A percentile compares a stretch with the other conserved stretches of the same genome.
These are phyloP conservation scores for Erynnis tages DNA, from an alignment of 2,888 invertebrate species.

Conservation along the genomic window DNA sequence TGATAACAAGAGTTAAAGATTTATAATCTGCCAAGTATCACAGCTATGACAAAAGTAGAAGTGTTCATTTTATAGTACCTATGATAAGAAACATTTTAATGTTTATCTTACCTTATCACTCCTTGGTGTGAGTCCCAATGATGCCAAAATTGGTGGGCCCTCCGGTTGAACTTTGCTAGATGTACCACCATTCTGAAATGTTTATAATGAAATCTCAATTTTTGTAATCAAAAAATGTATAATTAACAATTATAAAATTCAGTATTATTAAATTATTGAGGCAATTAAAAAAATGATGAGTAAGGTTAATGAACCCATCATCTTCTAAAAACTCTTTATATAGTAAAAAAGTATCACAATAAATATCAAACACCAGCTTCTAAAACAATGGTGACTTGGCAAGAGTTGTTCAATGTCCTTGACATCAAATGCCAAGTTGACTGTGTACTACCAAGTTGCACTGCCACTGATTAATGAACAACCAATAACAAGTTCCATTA, in stretches of 20 bases:
- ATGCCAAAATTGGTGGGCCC: conserved; percentile 78
- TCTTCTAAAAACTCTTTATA: neutral
- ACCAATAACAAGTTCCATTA: conserved; percentile 21
- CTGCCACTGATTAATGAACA: conserved; percentile 11
- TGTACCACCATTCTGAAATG: conserved; percentile 59
- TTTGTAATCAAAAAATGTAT: neutral
- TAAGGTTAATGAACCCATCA: no score
- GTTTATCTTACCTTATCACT: conserved; percentile 80
- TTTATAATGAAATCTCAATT: neutral
- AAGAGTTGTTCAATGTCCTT: conserved; percentile 59
- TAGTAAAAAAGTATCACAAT: neutral
- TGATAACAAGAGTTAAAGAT: no score
- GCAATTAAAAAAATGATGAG: no score
- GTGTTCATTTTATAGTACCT: conserved; percentile 35
- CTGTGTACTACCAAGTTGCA: conserved; percentile 16
- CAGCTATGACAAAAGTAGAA: conserved; percentile 27
- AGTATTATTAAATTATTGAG: no score
- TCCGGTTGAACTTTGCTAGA: conserved; percentile 68
- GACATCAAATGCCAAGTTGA: conserved; percentile 49
- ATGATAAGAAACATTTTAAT: no score
- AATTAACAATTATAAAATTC: neutral
- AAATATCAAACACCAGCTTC: no score
- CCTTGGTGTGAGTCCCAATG: conserved; percentile 75
- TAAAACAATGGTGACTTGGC: conserved; percentile 35
- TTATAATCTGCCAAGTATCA: no score